Base-by-base conservation (phyloP, 2,888 invertebrate species). In the Encarsia formosa region DNA sequence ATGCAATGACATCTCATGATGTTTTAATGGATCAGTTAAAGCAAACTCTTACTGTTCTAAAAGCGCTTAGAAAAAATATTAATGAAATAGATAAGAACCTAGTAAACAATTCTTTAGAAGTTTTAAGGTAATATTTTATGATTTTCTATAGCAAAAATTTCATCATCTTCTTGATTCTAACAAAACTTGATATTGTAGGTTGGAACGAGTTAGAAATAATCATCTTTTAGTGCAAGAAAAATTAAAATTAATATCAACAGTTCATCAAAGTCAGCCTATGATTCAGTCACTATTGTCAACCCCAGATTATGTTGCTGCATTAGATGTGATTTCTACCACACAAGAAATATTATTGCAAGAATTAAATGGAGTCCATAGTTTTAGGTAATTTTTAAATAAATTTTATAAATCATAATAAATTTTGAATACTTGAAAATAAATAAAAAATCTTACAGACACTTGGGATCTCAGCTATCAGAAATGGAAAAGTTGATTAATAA, bases 1-100 rank as follows among this genome's bases (percentile, higher is more conserved):
- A 94, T 75, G 97, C 97, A 1, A 97, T 99, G 90, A 87, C 96
- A 48, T 97, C 97, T 6, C 98, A 99, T 75, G 96, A 98, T 71
- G 89, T 91, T 23, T 87, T 99, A 43, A 92, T 97, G 86, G 93
- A 94, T 62, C 91, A 97, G 70, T 87, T 99, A 81, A 86, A 86
- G 1, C 83, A 85, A 67, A 91, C 93, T 18, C 83, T 88, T 9
- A 81, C 79, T 53, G 87, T 89, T 66, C 87, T 93, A 24, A 81
- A 84, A 66, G 78, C 79, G 40, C 78, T 91, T 42, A 81, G 91
- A 61, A 78, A 83, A 58, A 88, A 88, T 68, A 84, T 95, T 50
- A 82, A 84, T 59, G 79, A 81, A 63, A 83, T 95, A 29, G 91
- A 94, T 75, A 79, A 81, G 60, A 84, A 84, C 64, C 78, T 91